Conservation (phyloP, 1,140 invertebrate genomes). For the Ips typographus region DNA sequence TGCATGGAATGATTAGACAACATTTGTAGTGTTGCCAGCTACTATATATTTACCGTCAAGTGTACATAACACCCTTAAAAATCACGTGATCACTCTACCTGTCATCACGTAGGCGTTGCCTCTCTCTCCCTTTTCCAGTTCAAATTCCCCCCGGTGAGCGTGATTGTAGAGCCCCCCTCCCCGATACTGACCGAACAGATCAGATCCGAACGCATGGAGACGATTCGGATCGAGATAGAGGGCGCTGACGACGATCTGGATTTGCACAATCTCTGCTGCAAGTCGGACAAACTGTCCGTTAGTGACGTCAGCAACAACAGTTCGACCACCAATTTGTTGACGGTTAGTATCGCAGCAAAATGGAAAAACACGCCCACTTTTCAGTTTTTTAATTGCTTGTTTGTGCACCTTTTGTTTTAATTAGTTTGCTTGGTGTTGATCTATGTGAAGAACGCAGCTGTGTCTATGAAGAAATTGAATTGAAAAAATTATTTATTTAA, state of each 20-base stretch:
- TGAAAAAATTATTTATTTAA: too few relatives aligned
- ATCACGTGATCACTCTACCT: too few relatives aligned
- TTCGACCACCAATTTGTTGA: constrained; percentile 60
- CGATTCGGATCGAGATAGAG: constrained; percentile 47
- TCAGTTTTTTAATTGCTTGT: too few relatives aligned
- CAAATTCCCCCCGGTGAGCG: constrained; percentile 63
- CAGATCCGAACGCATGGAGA: constrained; percentile 55
- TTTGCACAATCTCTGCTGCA: constrained; percentile 46
- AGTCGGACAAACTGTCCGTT: constrained; percentile 48
- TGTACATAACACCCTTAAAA: too few relatives aligned
- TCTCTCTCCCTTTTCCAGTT: constrained; percentile 36
- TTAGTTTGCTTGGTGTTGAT: too few relatives aligned
- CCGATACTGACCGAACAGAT: constrained; percentile 55
- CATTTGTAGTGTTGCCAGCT: too few relatives aligned
- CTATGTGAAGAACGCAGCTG: too few relatives aligned
- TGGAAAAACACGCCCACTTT: background rate
- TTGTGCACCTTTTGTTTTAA: too few relatives aligned
- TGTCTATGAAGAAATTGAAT: too few relatives aligned
- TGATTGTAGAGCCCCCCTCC: constrained; percentile 70
- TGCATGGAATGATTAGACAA: too few relatives aligned
- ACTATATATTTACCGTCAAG: too few relatives aligned
- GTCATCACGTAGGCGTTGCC: too few relatives aligned
- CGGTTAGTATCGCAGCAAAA: constrained; percentile 53
- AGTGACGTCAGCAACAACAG: constrained; percentile 51
- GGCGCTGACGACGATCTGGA: constrained; percentile 52